phyloP scores from a whole-genome alignment of 2,888 invertebrate genomes.

The Cremastinae sp. region DNA sequence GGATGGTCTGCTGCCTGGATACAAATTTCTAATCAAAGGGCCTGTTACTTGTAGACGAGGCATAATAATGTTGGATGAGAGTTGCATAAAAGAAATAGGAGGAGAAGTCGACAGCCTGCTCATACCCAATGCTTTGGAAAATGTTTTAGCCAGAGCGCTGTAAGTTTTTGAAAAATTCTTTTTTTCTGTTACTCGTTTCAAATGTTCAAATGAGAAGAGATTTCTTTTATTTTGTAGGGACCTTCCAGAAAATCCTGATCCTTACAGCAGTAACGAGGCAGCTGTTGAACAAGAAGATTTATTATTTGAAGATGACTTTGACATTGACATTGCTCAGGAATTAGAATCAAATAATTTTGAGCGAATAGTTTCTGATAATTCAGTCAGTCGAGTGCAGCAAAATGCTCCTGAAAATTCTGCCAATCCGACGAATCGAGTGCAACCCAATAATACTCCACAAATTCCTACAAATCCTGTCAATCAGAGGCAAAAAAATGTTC shows the following conservation, averaged over 20 bases:
- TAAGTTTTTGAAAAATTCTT: constrained; percentile 67
- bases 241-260: constrained; percentile 78
- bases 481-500: neutral
- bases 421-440: neutral
- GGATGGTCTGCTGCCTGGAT: constrained; percentile 82
- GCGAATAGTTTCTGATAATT: neutral
- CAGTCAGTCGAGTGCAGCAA: neutral
- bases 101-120: constrained; percentile 87
- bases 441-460: neutral
- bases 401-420: neutral
- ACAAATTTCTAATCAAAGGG: constrained; percentile 86
- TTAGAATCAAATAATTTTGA: constrained; percentile 60
- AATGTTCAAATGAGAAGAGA: neutral
- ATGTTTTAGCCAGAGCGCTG: constrained; percentile 83
- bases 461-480: neutral
- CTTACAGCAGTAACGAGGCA: constrained; percentile 72
- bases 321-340: constrained; percentile 68
- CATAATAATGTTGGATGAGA: constrained; percentile 85
- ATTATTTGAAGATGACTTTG: constrained; percentile 71
- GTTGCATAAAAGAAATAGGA: constrained; percentile 84
- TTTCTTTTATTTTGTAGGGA: constrained; percentile 27
- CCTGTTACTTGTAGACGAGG: constrained; percentile 87
- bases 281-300: constrained; percentile 61
- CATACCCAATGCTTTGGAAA: constrained; percentile 83
- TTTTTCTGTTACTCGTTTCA: neutral